These are phyloP conservation scores for Lacanobia wlatinum DNA, from an alignment of 2,888 invertebrate species.

Conservation along the genomic window DNA sequence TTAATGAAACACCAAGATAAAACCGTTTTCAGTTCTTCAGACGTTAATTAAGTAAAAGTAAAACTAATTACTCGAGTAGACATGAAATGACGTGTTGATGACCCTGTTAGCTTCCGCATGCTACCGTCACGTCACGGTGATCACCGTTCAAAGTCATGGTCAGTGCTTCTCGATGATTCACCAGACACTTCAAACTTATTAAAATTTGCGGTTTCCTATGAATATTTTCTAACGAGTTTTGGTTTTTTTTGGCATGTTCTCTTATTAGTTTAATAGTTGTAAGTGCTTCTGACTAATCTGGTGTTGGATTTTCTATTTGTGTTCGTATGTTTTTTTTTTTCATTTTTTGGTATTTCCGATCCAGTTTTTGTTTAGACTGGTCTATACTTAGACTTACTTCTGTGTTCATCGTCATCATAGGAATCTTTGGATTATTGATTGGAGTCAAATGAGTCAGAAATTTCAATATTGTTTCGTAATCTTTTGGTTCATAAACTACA, in stretches of 20 bases:
- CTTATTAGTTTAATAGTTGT: slow-evolving; percentile 21
- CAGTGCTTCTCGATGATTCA: slow-evolving; percentile 47
- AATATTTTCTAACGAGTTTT: slow-evolving; percentile 13
- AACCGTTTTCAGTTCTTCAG: not conserved
- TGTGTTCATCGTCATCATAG: not conserved
- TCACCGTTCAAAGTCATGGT: slow-evolving; percentile 59
- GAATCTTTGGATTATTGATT: not conserved
- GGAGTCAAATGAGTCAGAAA: not conserved
- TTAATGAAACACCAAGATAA: not conserved
- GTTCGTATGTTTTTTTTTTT: slow-evolving; percentile 7
- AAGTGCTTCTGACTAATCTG: slow-evolving; percentile 37
- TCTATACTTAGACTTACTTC: not conserved
- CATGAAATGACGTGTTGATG: slow-evolving; percentile 33
- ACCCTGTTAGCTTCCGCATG: slow-evolving; percentile 53
- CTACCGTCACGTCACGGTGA: slow-evolving; percentile 24
- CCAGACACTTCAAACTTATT: slow-evolving; percentile 25
- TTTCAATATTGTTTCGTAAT: not conserved
- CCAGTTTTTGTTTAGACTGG: not conserved
- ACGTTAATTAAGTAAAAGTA: slow-evolving; percentile 23
- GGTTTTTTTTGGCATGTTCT: slow-evolving; percentile 9
- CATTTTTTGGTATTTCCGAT: slow-evolving; percentile 32
- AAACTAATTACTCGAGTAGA: slow-evolving; percentile 20
- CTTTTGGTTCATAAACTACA: not conserved
- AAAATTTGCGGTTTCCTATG: slow-evolving; percentile 35
- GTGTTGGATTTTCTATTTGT: slow-evolving; percentile 13